Evolutionary conservation across 2,888 invertebrate genomes (phyloP).

Genomic region (Nasonovia ribisnigri): DNA sequence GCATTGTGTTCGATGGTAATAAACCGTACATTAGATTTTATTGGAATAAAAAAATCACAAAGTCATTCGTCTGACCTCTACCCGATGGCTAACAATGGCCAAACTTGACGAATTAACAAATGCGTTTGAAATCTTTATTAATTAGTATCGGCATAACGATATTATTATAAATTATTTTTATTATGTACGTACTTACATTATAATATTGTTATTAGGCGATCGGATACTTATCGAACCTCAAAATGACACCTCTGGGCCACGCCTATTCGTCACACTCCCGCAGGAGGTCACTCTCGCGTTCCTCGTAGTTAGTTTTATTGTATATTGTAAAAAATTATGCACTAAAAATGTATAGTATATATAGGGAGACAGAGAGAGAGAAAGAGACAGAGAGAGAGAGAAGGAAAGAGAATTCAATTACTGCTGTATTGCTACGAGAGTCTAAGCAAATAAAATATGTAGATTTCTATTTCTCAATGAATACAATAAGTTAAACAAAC

Average conservation of each 20-base stretch:
- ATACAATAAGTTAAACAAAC: not conserved
- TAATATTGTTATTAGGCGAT: not conserved
- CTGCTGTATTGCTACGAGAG: not conserved
- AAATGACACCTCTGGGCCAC: constrained; percentile 5
- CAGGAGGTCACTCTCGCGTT: not conserved
- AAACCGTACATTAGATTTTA: not conserved
- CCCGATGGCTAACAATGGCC: not conserved
- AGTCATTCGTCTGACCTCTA: constrained; percentile 5
- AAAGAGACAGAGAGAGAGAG: not conserved
- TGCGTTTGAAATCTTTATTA: not conserved
- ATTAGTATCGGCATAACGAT: not conserved
- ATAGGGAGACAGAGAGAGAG: too few species aligned
- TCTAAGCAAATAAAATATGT: not conserved
- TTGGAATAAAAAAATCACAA: not conserved
- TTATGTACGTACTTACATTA: not conserved
- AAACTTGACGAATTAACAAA: constrained; percentile 12
- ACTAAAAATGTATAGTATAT: not conserved
- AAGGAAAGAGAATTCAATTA: not conserved
- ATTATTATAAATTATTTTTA: not conserved
- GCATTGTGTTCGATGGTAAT: not conserved
- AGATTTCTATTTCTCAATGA: not conserved
- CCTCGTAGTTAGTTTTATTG: not conserved
- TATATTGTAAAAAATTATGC: not conserved
- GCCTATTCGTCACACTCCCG: not conserved
- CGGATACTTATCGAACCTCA: not conserved